phyloP scores from a whole-genome alignment of 2,113 vertebrate genomes.

The Dermatemys mawii region DNA sequence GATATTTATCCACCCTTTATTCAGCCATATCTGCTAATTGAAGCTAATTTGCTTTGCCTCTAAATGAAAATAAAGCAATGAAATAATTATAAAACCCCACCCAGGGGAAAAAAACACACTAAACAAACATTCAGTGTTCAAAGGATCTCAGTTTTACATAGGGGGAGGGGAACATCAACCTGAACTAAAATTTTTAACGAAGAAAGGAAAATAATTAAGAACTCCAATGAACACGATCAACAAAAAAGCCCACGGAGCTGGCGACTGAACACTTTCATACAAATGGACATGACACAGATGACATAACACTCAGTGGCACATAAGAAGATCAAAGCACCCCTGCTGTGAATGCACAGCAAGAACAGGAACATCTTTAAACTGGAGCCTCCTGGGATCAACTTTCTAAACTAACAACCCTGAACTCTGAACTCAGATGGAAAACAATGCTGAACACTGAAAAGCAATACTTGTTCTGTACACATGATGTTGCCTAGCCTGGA shows the following conservation, averaged over 20 bases:
- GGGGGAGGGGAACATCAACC: not conserved
- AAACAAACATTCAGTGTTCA: not conserved
- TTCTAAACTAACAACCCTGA: slow-evolving; percentile 46
- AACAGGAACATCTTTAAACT: slow-evolving; percentile 56
- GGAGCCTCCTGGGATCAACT: slow-evolving; percentile 19
- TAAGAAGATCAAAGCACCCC: slow-evolving; percentile 50
- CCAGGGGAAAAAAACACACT: not conserved
- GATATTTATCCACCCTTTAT: not conserved
- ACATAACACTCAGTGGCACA: slow-evolving; percentile 28
- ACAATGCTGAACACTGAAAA: not conserved
- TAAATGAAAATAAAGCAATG: not conserved
- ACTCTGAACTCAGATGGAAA: slow-evolving; percentile 32
- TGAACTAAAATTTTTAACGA: slow-evolving; percentile 43
- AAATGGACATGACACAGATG: slow-evolving; percentile 39
- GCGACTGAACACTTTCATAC: slow-evolving; percentile 30
- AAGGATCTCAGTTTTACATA: not conserved
- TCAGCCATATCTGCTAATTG: not conserved
- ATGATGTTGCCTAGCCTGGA: not conserved
- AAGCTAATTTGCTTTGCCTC: slow-evolving; percentile 14
- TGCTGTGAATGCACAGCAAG: slow-evolving; percentile 40
- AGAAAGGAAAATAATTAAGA: slow-evolving; percentile 37
- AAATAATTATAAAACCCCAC: not conserved
- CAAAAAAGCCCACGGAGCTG: slow-evolving; percentile 31
- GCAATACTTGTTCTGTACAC: not conserved
- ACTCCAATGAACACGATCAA: not conserved